A percentile compares a stretch with the other conserved stretches of the same genome.
Evolutionary conservation across 2,797 vertebrate species (phyloP).

Genomic region (Gambusia yucatana): DNA sequence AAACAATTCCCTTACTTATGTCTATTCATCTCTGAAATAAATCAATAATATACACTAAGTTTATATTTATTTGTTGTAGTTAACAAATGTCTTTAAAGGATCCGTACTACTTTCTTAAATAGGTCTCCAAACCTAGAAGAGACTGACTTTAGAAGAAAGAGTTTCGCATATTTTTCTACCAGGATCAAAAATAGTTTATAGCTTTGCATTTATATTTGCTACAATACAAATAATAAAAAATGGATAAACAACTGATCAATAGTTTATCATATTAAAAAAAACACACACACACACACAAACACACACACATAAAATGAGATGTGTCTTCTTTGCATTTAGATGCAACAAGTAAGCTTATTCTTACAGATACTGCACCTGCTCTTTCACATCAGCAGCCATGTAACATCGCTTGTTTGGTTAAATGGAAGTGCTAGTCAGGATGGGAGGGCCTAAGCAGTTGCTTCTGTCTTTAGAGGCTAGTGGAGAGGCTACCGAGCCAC

Average conservation of each 20-base stretch:
- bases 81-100: neutral
- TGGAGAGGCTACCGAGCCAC: conserved; percentile 69
- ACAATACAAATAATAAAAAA: conserved; percentile 9
- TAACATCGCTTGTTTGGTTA: conserved; percentile 7
- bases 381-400: neutral
- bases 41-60: neutral
- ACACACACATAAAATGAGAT: conserved; percentile 13
- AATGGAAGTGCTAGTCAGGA: conserved; percentile 17
- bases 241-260: neutral
- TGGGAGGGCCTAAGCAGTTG: conserved; percentile 45
- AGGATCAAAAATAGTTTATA: neutral
- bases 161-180: neutral
- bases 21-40: neutral
- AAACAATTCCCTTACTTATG: neutral
- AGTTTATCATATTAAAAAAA: neutral
- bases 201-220: conserved; percentile 73
- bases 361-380: conserved; percentile 22
- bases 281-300: neutral
- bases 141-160: neutral
- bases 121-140: neutral
- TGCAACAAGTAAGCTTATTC: conserved; percentile 16
- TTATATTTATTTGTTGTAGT: neutral
- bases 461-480: conserved; percentile 63
- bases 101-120: neutral
- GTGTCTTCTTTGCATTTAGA: conserved; percentile 28